These are phyloP conservation scores for Hypsibius dujardini DNA, from an alignment of 1,140 invertebrate species.

Conservation along the genomic window DNA sequence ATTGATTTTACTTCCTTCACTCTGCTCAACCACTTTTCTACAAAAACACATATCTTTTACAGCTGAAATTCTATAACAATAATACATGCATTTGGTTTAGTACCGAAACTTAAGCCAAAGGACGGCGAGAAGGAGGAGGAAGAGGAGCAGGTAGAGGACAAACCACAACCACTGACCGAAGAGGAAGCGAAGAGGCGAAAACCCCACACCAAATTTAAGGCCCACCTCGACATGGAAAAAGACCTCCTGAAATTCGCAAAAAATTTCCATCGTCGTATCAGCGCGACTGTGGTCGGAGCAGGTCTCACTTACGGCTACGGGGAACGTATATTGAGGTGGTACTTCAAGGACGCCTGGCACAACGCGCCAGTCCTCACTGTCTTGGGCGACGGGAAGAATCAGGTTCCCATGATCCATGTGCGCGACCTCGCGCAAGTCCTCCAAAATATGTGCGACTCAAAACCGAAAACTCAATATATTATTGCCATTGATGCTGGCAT, in stretches of 20 bases:
- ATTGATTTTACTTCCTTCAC: too few relatives aligned
- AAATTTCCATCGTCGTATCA: conserved; percentile 40
- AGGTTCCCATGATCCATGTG: conserved; percentile 47
- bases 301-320: conserved; percentile 48
- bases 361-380: conserved; percentile 43
- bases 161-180: conserved; percentile 45
- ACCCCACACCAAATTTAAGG: conserved; percentile 47
- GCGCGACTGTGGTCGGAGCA: conserved; percentile 43
- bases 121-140: conserved; percentile 30
- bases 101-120: conserved; percentile 24
- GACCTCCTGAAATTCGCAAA: conserved; percentile 43
- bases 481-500: conserved; percentile 30
- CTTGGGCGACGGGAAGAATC: conserved; percentile 45
- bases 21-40: too few relatives aligned
- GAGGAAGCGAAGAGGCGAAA: conserved; percentile 47
- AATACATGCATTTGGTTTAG: too few relatives aligned
- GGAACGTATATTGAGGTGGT: conserved; percentile 44
- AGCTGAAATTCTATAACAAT: too few relatives aligned
- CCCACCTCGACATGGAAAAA: conserved; percentile 47
- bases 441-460: conserved; percentile 33
- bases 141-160: conserved; percentile 37
- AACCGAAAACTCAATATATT: conserved; percentile 33
- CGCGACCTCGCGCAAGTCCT: conserved; percentile 39
- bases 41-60: too few relatives aligned
- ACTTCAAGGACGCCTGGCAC: conserved; percentile 53